Percentiles rank a stretch among this genome's conserved stretches.
Conservation (phyloP, 2,888 invertebrate genomes). For the Epinotia demarniana region DNA sequence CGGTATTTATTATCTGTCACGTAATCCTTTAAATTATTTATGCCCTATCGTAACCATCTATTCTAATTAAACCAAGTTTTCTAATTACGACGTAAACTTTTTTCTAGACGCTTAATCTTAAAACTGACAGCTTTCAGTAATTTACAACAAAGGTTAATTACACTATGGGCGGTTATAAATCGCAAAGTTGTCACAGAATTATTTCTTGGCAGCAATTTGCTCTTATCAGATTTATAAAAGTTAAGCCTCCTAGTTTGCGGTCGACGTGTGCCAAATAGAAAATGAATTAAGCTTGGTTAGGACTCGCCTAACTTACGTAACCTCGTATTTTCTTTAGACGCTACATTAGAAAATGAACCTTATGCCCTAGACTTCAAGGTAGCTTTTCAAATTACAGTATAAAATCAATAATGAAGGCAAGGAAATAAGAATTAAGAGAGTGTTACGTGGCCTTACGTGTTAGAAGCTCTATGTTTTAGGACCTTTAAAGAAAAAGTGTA, state of each 20-base stretch:
- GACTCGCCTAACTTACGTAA: not conserved
- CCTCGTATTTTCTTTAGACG: not conserved
- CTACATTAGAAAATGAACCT: not conserved
- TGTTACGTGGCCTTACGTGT: too few relatives aligned
- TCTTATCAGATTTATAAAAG: conserved; percentile 40
- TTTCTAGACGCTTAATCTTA: not conserved
- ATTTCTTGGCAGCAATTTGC: conserved; percentile 57
- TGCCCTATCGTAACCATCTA: not conserved
- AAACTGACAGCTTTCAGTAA: conserved; percentile 16
- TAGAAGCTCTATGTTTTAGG: not conserved
- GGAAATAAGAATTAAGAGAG: not conserved
- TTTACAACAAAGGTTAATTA: conserved; percentile 16
- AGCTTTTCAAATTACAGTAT: not conserved
- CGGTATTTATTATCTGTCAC: not conserved
- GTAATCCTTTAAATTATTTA: not conserved
- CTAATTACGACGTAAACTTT: not conserved
- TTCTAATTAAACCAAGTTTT: not conserved
- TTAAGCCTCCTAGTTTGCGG: conserved; percentile 46
- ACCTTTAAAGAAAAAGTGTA: not conserved
- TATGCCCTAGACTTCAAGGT: not conserved
- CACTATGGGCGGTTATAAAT: conserved; percentile 10
- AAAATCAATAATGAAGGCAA: not conserved
- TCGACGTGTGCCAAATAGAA: conserved; percentile 57
- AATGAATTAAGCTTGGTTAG: conserved; percentile 44
- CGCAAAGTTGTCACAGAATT: conserved; percentile 51